A percentile compares a stretch with the other conserved stretches of the same genome.
Evolutionary conservation across 2,888 invertebrate species (phyloP).

Genomic region (Camptogramma bilineatum): DNA sequence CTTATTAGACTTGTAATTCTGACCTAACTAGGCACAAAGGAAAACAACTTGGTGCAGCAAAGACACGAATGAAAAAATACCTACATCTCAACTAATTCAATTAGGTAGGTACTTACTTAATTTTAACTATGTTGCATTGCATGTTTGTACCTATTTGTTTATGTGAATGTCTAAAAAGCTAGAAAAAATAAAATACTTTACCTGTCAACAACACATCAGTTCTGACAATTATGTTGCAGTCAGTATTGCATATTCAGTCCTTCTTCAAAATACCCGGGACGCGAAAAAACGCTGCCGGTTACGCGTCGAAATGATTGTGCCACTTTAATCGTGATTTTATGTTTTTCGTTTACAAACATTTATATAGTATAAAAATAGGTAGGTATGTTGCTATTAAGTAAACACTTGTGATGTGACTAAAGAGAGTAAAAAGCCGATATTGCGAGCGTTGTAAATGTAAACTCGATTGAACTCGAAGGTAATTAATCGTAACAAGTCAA

Average conservation of each 20-base stretch:
- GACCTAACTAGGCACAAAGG: not conserved
- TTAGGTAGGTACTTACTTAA: too few relatives aligned
- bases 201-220: slow-evolving; percentile 9
- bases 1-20: slow-evolving; percentile 18
- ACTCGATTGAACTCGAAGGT: slow-evolving; percentile 27
- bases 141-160: not conserved
- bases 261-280: slow-evolving; percentile 19
- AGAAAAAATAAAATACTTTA: not conserved
- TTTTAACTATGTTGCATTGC: not conserved
- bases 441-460: slow-evolving; percentile 11
- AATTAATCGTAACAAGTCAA: slow-evolving; percentile 39
- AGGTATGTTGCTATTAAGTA: too few relatives aligned
- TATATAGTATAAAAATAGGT: not conserved
- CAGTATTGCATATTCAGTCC: slow-evolving; percentile 15
- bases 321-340: slow-evolving; percentile 5
- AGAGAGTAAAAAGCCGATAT: slow-evolving; percentile 12
- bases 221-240: slow-evolving; percentile 23
- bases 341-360: not conserved
- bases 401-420: not conserved
- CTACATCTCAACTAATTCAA: too few relatives aligned
- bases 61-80: too few relatives aligned
- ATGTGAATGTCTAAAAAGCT: too few relatives aligned
- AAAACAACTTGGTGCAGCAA: not conserved
- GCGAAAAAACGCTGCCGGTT: too few relatives aligned
- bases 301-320: not conserved